Evolutionary conservation across 2,888 invertebrate genomes (phyloP).

Genomic region (Cheilosia vernalis): DNA sequence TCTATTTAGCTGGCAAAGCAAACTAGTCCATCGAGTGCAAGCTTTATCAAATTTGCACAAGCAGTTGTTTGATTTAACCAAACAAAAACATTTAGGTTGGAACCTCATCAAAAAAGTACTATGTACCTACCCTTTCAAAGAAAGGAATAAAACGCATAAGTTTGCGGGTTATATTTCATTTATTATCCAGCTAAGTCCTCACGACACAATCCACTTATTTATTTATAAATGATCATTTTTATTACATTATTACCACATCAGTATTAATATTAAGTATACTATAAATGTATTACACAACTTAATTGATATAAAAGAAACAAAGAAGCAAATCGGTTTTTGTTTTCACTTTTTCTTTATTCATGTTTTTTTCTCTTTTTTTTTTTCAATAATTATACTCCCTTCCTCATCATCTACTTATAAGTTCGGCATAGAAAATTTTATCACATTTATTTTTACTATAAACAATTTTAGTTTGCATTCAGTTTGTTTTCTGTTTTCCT

Average conservation of each 20-base stretch:
- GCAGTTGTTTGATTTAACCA: too few relatives aligned
- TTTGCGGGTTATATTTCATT: conserved; percentile 32
- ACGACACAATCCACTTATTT: conserved; percentile 46
- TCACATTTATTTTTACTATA: conserved; percentile 51
- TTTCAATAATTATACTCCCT: conserved; percentile 24
- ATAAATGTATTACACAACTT: conserved; percentile 4
- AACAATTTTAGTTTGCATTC: conserved; percentile 19
- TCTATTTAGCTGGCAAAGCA: too few relatives aligned
- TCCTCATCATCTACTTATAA: conserved; percentile 39
- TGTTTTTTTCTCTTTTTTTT: conserved; percentile 31
- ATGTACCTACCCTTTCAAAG: neutral
- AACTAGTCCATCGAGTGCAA: too few relatives aligned
- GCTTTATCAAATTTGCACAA: too few relatives aligned
- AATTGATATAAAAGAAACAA: conserved; percentile 39
- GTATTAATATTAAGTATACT: conserved; percentile 11
- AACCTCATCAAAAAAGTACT: neutral
- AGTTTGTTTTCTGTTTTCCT: conserved; percentile 20
- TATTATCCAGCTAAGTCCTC: conserved; percentile 44
- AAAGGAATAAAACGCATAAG: conserved; percentile 28
- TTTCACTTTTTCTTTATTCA: conserved; percentile 64
- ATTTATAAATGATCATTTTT: conserved; percentile 11
- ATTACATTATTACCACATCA: conserved; percentile 29
- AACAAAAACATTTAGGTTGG: neutral
- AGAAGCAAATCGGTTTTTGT: conserved; percentile 47
- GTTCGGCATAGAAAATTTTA: conserved; percentile 63